phyloP scores from a whole-genome alignment of 2,888 invertebrate genomes.

The Poecilobothrus nobilitatus region DNA sequence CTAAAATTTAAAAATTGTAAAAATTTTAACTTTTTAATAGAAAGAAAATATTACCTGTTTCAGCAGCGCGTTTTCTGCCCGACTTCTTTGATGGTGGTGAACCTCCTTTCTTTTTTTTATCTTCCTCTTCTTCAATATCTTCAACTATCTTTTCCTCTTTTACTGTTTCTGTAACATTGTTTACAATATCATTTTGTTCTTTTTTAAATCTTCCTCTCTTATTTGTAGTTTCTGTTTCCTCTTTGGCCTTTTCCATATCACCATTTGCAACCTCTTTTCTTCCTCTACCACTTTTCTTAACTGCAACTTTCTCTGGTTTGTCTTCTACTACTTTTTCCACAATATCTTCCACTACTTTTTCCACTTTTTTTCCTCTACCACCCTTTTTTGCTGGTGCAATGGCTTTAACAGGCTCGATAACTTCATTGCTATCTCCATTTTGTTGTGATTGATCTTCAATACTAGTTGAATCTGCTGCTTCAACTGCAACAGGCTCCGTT shows the following conservation, averaged over 20 bases:
- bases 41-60: background rate
- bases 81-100: conserved; percentile 17
- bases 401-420: background rate
- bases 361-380: background rate
- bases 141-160: background rate
- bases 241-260: background rate
- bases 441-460: background rate
- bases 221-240: background rate
- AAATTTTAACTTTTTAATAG: background rate
- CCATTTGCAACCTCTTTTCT: background rate
- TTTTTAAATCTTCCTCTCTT: background rate
- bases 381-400: background rate
- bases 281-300: background rate
- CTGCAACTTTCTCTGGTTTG: background rate
- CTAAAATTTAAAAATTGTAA: background rate
- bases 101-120: background rate
- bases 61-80: background rate
- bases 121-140: conserved; percentile 2
- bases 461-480: background rate
- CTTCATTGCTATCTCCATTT: background rate
- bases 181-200: too few relatives aligned
- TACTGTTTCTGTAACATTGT: background rate
- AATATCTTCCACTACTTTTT: background rate
- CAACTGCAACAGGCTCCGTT: background rate
- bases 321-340: background rate